phyloP scores from a whole-genome alignment of 1,140 invertebrate species.

The Hylaeus anthracinus region DNA sequence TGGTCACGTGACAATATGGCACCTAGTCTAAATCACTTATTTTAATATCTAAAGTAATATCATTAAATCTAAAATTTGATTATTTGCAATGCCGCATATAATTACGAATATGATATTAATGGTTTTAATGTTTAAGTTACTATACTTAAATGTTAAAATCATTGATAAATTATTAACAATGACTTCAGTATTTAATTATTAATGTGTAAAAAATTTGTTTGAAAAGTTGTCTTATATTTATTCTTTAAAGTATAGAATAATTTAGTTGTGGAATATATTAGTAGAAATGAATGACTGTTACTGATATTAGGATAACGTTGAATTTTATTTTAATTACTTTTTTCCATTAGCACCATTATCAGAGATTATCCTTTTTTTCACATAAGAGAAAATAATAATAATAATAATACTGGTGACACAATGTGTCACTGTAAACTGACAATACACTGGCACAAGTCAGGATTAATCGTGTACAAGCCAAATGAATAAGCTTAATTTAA shows the following conservation, averaged over 20 bases:
- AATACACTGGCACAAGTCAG: conserved; percentile 61
- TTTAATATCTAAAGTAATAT: conserved; percentile 9
- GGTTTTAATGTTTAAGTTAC: background rate
- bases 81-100: background rate
- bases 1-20: no score
- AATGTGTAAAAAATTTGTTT: background rate
- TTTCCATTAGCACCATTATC: conserved; percentile 4
- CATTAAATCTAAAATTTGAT: conserved; percentile 5
- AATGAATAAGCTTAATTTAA: conserved; percentile 46
- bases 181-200: background rate
- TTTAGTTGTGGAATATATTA: background rate
- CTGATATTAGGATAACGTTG: no score
- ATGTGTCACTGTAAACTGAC: conserved; percentile 48
- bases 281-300: background rate
- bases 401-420: conserved; percentile 22
- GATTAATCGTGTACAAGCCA: conserved; percentile 48
- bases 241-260: background rate
- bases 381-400: conserved; percentile 9
- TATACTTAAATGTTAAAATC: background rate
- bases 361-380: conserved; percentile 1
- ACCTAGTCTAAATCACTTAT: no score
- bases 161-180: background rate
- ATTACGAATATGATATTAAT: conserved; percentile 4
- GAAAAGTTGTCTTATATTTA: conserved; percentile 2
- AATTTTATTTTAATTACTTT: background rate